These are phyloP conservation scores for Epizoanthus scotinus DNA, from an alignment of 92 coral and sea anemone species.

Conservation along the genomic window DNA sequence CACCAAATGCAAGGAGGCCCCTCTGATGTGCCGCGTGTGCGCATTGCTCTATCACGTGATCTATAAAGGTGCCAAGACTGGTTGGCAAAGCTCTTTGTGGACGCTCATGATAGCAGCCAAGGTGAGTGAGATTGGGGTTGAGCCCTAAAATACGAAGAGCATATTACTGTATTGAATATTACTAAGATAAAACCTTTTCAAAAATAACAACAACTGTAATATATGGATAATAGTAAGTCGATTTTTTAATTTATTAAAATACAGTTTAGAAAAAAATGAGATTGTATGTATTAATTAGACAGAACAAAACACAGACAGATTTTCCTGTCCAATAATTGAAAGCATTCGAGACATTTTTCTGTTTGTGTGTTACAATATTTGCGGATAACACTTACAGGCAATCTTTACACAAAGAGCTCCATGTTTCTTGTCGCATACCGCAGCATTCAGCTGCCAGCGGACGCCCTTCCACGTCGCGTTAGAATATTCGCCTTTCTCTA, in stretches of 20 bases:
- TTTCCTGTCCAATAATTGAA: no score
- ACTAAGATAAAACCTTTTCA: background rate
- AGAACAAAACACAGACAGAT: no score
- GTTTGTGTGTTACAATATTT: no score
- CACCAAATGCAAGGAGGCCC: constrained; percentile 20
- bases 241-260: no score
- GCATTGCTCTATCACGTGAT: background rate
- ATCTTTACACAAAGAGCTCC: constrained; percentile 16
- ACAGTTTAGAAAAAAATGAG: no score
- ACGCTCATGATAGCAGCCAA: constrained; percentile 14
- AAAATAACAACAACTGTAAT: no score
- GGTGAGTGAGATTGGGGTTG: background rate
- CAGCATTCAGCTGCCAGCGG: constrained; percentile 10
- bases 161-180: no score
- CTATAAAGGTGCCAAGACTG: background rate
- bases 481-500: background rate
- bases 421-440: background rate
- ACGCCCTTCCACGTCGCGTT: constrained; percentile 16
- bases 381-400: constrained; percentile 2
- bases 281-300: no score
- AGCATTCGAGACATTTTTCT: no score
- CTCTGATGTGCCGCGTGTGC: constrained; percentile 6
- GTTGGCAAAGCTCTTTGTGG: background rate
- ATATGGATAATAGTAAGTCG: no score
- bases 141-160: background rate